Conservation (phyloP, 64 coral and sea anemone species). For the Hydrozoanthus tunicans region DNA sequence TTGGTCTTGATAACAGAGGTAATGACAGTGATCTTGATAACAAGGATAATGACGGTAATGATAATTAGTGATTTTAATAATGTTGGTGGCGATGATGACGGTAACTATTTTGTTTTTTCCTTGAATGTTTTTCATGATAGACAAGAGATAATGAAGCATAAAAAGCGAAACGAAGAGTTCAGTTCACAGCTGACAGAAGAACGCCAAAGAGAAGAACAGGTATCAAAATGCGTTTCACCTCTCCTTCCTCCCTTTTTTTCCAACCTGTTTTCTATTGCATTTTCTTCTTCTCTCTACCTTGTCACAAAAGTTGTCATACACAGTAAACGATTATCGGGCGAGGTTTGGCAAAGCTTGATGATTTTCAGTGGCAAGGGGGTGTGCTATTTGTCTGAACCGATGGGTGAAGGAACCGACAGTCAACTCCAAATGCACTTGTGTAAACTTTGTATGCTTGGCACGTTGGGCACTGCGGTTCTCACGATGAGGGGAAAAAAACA, state of each 20-base stretch:
- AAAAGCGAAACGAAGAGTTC: slow-evolving; percentile 74
- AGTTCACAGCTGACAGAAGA: slow-evolving; percentile 70
- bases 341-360: no score
- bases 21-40: background rate
- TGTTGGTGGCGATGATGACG: background rate
- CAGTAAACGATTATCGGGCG: no score
- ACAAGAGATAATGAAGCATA: slow-evolving; percentile 79
- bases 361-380: no score
- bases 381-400: no score
- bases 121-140: slow-evolving; percentile 1
- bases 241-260: background rate
- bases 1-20: background rate
- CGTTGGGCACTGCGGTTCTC: no score
- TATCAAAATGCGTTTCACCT: background rate
- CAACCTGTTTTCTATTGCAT: background rate
- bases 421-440: no score
- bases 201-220: slow-evolving; percentile 61
- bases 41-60: background rate
- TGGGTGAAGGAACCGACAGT: no score
- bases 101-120: background rate
- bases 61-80: background rate
- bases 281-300: background rate
- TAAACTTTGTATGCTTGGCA: no score
- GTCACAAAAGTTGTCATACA: no score
- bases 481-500: no score